These are phyloP conservation scores for Melieria crassipennis DNA, from an alignment of 2,888 invertebrate species.

Conservation along the genomic window DNA sequence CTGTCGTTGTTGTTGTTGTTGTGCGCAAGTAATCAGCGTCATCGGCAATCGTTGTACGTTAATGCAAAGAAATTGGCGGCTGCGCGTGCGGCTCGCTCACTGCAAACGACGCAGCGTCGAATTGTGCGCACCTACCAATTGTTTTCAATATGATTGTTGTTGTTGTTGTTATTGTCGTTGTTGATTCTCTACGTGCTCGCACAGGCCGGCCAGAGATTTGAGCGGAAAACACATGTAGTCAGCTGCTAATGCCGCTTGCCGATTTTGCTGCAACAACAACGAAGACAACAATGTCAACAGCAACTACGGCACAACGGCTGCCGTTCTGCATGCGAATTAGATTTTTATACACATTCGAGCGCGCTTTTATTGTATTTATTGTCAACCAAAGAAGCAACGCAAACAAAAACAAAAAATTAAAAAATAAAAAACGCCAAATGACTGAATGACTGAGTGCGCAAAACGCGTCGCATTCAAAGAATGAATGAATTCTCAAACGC, in stretches of 20 bases:
- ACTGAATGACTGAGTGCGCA: constrained; percentile 3
- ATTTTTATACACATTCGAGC: constrained; percentile 48
- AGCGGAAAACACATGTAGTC: constrained; percentile 60
- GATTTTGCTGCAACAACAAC: constrained; percentile 22
- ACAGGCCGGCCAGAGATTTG: constrained; percentile 56
- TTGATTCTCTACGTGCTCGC: constrained; percentile 52
- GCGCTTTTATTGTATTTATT: constrained; percentile 19
- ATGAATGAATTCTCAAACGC: constrained; percentile 5
- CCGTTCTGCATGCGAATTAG: constrained; percentile 61
- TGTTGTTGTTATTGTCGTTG: constrained; percentile 17
- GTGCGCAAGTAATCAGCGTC: background rate
- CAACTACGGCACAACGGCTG: constrained; percentile 31
- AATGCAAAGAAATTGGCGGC: constrained; percentile 16
- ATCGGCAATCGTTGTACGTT: constrained; percentile 3
- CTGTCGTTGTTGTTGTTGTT: background rate
- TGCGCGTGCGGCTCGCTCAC: constrained; percentile 17
- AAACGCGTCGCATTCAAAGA: background rate
- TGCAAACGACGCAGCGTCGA: background rate
- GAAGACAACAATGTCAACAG: background rate
- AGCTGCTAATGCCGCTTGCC: constrained; percentile 55
- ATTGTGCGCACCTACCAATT: constrained; percentile 36
- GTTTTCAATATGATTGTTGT: constrained; percentile 1
- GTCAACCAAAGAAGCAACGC: constrained; percentile 14
- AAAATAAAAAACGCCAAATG: constrained; percentile 4
- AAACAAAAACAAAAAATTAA: background rate